phyloP scores from a whole-genome alignment of 1,140 invertebrate genomes.

The Drosophila nebulosa region DNA sequence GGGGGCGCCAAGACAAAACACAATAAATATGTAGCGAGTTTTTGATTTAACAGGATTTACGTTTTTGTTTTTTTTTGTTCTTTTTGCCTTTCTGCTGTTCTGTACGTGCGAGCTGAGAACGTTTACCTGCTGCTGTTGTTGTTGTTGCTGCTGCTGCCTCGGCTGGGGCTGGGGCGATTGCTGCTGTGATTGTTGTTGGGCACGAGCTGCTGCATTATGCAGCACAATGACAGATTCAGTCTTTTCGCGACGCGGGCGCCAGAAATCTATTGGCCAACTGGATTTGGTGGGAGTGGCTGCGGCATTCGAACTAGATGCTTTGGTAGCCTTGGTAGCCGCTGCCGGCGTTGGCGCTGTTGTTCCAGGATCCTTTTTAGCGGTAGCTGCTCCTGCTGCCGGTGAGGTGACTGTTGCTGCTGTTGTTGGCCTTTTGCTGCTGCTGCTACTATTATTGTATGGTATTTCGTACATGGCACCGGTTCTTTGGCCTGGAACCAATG shows the following conservation, averaged over 20 bases:
- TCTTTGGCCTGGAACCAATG: conserved; percentile 76
- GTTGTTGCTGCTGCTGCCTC: conserved; percentile 27
- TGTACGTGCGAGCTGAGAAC: conserved; percentile 68
- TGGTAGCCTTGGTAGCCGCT: conserved; percentile 16
- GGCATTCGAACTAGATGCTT: conserved; percentile 4
- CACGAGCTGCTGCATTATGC: conserved; percentile 83
- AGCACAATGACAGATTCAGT: conserved; percentile 91
- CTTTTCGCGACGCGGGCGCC: conserved; percentile 89
- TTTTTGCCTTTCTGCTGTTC: conserved; percentile 29
- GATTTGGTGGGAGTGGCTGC: conserved; percentile 45
- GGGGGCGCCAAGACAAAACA: conserved; percentile 71
- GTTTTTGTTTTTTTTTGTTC: conserved; percentile 39
- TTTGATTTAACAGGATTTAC: conserved; percentile 38
- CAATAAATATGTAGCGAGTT: conserved; percentile 54
- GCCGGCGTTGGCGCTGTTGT: conserved; percentile 22
- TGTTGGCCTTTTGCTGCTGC: conserved; percentile 18
- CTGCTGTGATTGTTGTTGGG: conserved; percentile 79
- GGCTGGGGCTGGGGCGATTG: conserved; percentile 78
- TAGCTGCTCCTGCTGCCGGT: conserved; percentile 9
- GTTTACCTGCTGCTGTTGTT: conserved; percentile 81
- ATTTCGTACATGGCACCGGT: conserved; percentile 86
- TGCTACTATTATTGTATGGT: conserved; percentile 81
- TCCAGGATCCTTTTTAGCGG: conserved; percentile 4
- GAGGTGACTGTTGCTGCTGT: conserved; percentile 7
- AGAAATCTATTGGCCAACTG: conserved; percentile 74